phyloP scores from a whole-genome alignment of 64 coral and sea anemone species.

The Dendrophyllia cribrosa region DNA sequence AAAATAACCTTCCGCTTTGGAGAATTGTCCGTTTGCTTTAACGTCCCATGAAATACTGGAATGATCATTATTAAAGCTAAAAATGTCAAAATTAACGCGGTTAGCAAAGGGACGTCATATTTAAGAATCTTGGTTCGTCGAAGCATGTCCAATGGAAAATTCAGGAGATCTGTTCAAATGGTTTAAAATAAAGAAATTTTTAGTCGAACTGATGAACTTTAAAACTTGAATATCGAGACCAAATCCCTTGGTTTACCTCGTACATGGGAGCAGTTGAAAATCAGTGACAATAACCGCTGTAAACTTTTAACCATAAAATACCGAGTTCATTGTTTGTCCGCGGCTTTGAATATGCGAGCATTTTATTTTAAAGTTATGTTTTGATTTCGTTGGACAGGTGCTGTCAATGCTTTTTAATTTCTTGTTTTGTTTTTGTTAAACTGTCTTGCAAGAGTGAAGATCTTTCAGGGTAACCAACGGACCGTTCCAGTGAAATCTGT shows the following conservation, averaged over 20 bases:
- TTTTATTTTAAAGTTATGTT: neutral
- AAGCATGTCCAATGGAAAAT: neutral
- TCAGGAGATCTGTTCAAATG: neutral
- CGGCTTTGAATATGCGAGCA: neutral
- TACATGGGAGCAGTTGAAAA: no score
- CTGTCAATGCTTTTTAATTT: neutral
- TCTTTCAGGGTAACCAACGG: no score
- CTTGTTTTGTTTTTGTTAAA: no score
- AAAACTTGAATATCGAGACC: no score
- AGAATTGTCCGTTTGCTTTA: neutral
- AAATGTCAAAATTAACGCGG: neutral
- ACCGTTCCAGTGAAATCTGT: no score
- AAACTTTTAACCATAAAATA: neutral
- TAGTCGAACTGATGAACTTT: no score
- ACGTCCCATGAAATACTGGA: neutral
- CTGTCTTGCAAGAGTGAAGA: no score
- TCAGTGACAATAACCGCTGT: neutral
- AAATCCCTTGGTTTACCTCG: no score
- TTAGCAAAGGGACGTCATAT: neutral
- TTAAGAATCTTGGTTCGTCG: neutral
- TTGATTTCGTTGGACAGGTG: neutral
- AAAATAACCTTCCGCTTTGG: constrained; percentile 31
- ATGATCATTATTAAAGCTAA: neutral
- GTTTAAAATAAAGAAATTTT: no score
- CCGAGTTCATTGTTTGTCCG: neutral